Evolutionary conservation across 1,140 invertebrate genomes (phyloP).

Genomic region (Pogonomyrmex californicus): DNA sequence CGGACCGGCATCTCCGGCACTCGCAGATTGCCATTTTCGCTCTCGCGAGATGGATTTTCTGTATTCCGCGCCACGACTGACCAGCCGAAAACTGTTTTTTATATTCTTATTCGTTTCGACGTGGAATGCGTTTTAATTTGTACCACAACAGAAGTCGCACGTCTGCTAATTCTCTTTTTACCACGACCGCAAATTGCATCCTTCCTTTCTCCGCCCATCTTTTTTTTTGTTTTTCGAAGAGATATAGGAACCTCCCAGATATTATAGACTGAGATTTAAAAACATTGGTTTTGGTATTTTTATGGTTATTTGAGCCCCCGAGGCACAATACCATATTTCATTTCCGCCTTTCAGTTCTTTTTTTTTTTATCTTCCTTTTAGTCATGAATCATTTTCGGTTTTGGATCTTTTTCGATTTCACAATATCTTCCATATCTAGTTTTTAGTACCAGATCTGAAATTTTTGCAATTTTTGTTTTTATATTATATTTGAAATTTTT

Average conservation of each 20-base stretch:
- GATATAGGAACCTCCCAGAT: background rate
- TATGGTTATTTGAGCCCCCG: slow-evolving; percentile 3
- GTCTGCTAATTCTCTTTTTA: background rate
- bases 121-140: background rate
- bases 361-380: slow-evolving; percentile 21
- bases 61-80: background rate
- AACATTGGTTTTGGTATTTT: slow-evolving; percentile 48
- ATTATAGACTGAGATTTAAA: slow-evolving; percentile 24
- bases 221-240: background rate
- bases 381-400: slow-evolving; percentile 40
- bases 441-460: slow-evolving; percentile 20
- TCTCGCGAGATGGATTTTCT: slow-evolving; percentile 22
- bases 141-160: background rate
- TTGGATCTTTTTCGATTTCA: slow-evolving; percentile 37
- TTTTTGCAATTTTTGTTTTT: background rate
- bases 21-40: slow-evolving; percentile 50
- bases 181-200: background rate
- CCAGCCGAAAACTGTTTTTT: background rate
- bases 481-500: background rate
- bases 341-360: slow-evolving; percentile 17
- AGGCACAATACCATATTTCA: slow-evolving; percentile 35
- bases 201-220: background rate
- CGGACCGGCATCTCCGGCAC: slow-evolving; percentile 40
- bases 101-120: background rate
- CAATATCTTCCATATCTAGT: slow-evolving; percentile 5